A percentile compares a stretch with the other conserved stretches of the same genome.
phyloP scores from a whole-genome alignment of 2,888 invertebrate species.

The Agrilus cyanescens region DNA sequence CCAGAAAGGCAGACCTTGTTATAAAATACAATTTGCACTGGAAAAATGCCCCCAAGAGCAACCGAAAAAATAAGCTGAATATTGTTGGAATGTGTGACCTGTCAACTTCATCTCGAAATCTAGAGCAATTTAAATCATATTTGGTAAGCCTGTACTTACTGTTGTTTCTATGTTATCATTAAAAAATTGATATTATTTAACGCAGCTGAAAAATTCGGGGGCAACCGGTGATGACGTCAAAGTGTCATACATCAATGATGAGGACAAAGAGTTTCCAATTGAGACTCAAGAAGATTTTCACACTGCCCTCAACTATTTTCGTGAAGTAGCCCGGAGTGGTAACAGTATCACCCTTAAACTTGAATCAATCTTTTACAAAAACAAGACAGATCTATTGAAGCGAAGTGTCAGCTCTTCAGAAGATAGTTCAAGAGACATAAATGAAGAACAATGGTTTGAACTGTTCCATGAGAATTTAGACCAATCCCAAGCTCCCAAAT shows the following conservation, averaged over 20 bases:
- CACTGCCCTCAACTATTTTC: conserved; percentile 32
- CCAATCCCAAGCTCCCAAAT: conserved; percentile 24
- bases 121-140: conserved; percentile 36
- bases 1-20: conserved; percentile 27
- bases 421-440: not conserved
- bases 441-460: not conserved
- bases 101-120: conserved; percentile 33
- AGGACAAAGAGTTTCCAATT: conserved; percentile 34
- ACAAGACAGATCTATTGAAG: conserved; percentile 1
- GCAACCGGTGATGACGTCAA: conserved; percentile 30
- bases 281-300: conserved; percentile 35
- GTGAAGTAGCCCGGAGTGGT: conserved; percentile 29
- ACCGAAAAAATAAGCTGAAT: conserved; percentile 29
- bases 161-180: not conserved
- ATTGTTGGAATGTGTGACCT: conserved; percentile 36
- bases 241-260: conserved; percentile 34
- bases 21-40: conserved; percentile 35
- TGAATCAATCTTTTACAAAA: conserved; percentile 21
- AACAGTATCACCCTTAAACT: conserved; percentile 31
- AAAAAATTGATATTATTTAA: conserved; percentile 2
- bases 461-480: conserved; percentile 11
- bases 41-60: conserved; percentile 30
- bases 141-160: conserved; percentile 26
- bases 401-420: not conserved
- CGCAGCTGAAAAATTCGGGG: conserved; percentile 35